A percentile compares a stretch with the other conserved stretches of the same genome.
Conservation (phyloP, 1,140 invertebrate genomes). For the Oryzaephilus surinamensis region DNA sequence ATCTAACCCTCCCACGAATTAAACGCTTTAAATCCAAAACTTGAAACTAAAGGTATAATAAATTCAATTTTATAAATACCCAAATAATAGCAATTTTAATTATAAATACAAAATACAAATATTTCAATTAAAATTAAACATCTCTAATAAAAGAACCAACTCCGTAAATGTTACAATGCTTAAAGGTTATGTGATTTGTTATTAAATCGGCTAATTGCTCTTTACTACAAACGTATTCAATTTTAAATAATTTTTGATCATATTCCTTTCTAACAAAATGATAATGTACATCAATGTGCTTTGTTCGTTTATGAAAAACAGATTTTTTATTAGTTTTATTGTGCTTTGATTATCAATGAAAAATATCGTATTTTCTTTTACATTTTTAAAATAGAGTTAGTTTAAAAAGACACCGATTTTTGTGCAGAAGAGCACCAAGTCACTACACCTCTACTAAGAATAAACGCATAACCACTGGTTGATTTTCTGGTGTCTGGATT, state of each 20-base stretch:
- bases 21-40: too few relatives aligned
- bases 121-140: too few relatives aligned
- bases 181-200: too few relatives aligned
- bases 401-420: slow-evolving; percentile 23
- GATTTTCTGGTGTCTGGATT: slow-evolving; percentile 27
- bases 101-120: too few relatives aligned
- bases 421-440: slow-evolving; percentile 34
- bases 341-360: slow-evolving; percentile 29
- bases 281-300: slow-evolving; percentile 31
- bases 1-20: too few relatives aligned
- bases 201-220: slow-evolving; percentile 14
- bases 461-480: slow-evolving; percentile 31
- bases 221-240: slow-evolving; percentile 8
- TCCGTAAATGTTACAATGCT: too few relatives aligned
- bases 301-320: slow-evolving; percentile 25
- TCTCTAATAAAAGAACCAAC: too few relatives aligned
- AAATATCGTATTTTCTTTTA: slow-evolving; percentile 14
- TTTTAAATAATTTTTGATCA: neutral
- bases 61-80: too few relatives aligned
- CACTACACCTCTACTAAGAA: slow-evolving; percentile 26
- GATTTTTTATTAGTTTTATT: slow-evolving; percentile 25
- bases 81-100: too few relatives aligned
- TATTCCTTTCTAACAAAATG: slow-evolving; percentile 25
- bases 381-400: too few relatives aligned
- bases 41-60: too few relatives aligned